Percentiles rank a stretch among this genome's conserved stretches.
Evolutionary conservation across 2,113 vertebrate genomes (phyloP).

Genomic region (Elachura formosa): DNA sequence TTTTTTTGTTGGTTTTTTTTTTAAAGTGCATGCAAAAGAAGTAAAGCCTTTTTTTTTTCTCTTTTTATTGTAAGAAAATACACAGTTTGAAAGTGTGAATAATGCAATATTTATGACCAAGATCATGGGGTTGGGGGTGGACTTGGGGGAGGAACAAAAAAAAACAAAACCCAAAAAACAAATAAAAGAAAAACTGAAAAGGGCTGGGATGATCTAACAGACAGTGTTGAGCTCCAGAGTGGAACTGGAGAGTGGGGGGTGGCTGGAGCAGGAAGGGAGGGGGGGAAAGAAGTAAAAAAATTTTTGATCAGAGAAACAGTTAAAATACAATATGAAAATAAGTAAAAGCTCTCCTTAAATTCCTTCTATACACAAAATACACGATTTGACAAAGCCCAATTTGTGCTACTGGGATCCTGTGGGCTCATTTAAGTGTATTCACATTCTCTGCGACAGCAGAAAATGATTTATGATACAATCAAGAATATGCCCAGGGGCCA

Average conservation of each 20-base stretch:
- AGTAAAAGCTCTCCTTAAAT: constrained; percentile 98
- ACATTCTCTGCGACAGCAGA: constrained; percentile 90
- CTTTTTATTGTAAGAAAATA: constrained; percentile 94
- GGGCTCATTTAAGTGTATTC: constrained; percentile 85
- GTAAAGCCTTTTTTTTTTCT: constrained; percentile 88
- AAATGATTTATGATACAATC: constrained; percentile 84
- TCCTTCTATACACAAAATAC: constrained; percentile 98
- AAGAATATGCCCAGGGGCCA: constrained; percentile 69
- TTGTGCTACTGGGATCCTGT: constrained; percentile 90
- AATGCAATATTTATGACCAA: constrained; percentile 84
- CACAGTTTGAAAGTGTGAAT: constrained; percentile 91
- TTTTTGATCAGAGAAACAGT: constrained; percentile 88
- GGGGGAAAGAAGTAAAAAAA: constrained; percentile 79
- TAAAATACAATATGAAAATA: constrained; percentile 99
- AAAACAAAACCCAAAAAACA: not conserved
- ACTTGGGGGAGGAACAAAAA: constrained; percentile 36
- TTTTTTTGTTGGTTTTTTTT: constrained; percentile 28
- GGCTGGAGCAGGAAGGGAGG: constrained; percentile 24
- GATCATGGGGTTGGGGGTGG: constrained; percentile 67
- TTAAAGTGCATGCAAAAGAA: constrained; percentile 99
- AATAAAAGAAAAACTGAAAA: not conserved
- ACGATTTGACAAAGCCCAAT: constrained; percentile 89
- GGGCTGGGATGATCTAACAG: constrained; percentile 71
- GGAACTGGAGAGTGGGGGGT: constrained; percentile 66
- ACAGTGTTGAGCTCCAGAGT: constrained; percentile 74